Evolutionary conservation across 2,797 vertebrate species (phyloP).

Genomic region (Sebastes elongatus): DNA sequence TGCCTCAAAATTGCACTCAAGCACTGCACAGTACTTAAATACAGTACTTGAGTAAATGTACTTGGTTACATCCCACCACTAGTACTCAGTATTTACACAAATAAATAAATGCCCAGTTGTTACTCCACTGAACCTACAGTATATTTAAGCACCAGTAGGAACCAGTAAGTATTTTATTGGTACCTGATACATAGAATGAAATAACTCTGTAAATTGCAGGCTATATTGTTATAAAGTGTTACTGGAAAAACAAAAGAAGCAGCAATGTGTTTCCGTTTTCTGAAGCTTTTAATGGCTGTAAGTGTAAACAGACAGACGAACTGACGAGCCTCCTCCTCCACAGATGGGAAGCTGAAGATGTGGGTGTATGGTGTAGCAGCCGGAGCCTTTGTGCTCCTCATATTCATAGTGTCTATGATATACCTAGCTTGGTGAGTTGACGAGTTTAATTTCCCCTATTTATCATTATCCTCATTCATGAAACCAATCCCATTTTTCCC

Average conservation of each 20-base stretch:
- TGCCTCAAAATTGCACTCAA: neutral
- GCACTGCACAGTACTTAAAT: no score
- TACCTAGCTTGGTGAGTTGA: constrained; percentile 99
- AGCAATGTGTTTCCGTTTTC: neutral
- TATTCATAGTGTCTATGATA: constrained; percentile 99
- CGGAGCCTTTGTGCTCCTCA: constrained; percentile 95
- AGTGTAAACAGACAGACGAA: constrained; percentile 33
- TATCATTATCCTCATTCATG: constrained; percentile 44
- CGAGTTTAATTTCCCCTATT: constrained; percentile 40
- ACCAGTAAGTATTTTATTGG: neutral
- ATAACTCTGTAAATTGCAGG: neutral
- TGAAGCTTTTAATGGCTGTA: constrained; percentile 5
- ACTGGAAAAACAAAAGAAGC: neutral
- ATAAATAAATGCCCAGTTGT: neutral
- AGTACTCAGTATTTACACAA: neutral
- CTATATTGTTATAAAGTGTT: neutral
- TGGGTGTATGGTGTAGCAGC: constrained; percentile 99
- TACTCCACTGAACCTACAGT: neutral
- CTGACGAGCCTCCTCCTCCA: constrained; percentile 79
- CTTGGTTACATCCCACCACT: neutral
- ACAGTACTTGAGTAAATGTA: neutral
- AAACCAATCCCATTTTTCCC: constrained; percentile 11
- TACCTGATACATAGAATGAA: neutral
- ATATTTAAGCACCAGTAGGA: neutral
- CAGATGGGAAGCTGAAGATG: constrained; percentile 98